Percentiles rank a stretch among this genome's conserved stretches.
Conservation (phyloP, 2,113 vertebrate species). For the Collichthys lucidus region DNA sequence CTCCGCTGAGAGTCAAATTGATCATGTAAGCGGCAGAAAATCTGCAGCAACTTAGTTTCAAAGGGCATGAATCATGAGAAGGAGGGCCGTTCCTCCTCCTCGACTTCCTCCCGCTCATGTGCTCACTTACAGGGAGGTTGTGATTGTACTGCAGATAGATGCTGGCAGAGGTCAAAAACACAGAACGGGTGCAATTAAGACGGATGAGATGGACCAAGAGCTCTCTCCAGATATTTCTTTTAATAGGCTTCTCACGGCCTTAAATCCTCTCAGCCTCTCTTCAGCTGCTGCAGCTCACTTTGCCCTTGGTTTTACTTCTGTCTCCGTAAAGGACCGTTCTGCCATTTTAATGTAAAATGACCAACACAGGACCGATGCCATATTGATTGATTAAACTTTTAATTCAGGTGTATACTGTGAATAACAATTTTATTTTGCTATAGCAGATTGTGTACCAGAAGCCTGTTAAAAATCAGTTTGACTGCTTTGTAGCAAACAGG, state of each 20-base stretch:
- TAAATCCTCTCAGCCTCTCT: constrained; percentile 21
- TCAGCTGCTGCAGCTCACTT: not conserved
- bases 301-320: constrained; percentile 9
- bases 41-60: constrained; percentile 46
- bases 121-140: constrained; percentile 39
- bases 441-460: too few species aligned
- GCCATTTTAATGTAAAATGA: not conserved
- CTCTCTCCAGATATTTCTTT: constrained; percentile 35
- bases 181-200: constrained; percentile 30
- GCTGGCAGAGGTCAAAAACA: constrained; percentile 46
- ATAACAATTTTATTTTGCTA: too few species aligned
- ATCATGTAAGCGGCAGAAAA: constrained; percentile 45
- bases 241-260: constrained; percentile 38
- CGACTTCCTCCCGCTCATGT: not conserved
- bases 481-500: too few species aligned
- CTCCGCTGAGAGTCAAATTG: constrained; percentile 34
- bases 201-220: constrained; percentile 21
- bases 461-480: too few species aligned
- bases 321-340: constrained; percentile 7
- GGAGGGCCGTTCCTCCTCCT: constrained; percentile 14
- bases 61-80: constrained; percentile 61
- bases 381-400: not conserved
- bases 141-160: constrained; percentile 31
- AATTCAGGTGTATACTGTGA: not conserved
- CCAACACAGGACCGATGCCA: not conserved